These are phyloP conservation scores for Neodiprion virginianus DNA, from an alignment of 1,140 invertebrate species.

Conservation along the genomic window DNA sequence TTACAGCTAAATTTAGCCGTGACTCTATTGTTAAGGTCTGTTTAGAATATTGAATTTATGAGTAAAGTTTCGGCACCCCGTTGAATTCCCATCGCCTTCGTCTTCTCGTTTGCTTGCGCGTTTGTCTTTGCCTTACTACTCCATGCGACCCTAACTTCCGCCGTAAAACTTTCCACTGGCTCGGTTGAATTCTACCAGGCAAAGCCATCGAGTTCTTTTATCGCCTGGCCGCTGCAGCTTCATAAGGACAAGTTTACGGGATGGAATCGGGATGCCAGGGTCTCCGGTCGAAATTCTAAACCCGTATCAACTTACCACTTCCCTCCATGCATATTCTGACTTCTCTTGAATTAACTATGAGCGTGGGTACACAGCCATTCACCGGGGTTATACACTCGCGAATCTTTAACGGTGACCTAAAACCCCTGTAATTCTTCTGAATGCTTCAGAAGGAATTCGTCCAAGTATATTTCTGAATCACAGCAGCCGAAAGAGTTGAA, in stretches of 20 bases:
- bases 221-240: neutral
- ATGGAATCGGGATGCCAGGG: too few relatives aligned
- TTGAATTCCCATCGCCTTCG: slow-evolving; percentile 4
- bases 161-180: slow-evolving; percentile 45
- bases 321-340: too few relatives aligned
- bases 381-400: too few relatives aligned
- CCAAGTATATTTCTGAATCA: too few relatives aligned
- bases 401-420: too few relatives aligned
- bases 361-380: too few relatives aligned
- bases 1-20: neutral
- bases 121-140: neutral
- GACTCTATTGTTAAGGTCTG: slow-evolving; percentile 20
- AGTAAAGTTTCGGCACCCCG: slow-evolving; percentile 37
- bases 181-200: neutral
- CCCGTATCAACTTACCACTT: too few relatives aligned
- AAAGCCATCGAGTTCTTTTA: neutral
- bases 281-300: too few relatives aligned
- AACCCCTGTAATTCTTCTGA: too few relatives aligned
- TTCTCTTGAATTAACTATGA: too few relatives aligned
- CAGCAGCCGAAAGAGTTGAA: too few relatives aligned
- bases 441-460: too few relatives aligned
- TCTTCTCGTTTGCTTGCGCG: neutral
- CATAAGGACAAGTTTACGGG: neutral
- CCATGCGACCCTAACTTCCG: slow-evolving; percentile 37
- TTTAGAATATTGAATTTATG: slow-evolving; percentile 54